A percentile compares a stretch with the other conserved stretches of the same genome.
These are phyloP conservation scores for Teleiodes luculella DNA, from an alignment of 2,888 invertebrate genomes.

Conservation along the genomic window DNA sequence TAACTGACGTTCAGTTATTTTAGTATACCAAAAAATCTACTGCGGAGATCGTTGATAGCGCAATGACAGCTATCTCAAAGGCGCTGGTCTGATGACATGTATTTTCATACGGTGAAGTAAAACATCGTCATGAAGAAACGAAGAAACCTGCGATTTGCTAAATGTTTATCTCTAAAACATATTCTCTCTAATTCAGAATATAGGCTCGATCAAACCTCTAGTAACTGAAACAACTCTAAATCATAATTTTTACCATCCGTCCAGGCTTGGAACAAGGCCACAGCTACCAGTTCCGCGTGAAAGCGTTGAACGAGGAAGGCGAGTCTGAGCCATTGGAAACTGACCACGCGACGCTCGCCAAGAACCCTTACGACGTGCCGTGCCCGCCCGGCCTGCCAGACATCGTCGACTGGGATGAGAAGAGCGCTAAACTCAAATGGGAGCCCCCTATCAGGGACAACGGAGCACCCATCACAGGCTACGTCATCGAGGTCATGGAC, in stretches of 20 bases:
- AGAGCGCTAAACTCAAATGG: slow-evolving; percentile 94
- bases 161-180: too few species aligned
- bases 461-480: slow-evolving; percentile 95
- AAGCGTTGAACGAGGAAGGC: slow-evolving; percentile 97
- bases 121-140: too few species aligned
- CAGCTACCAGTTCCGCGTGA: slow-evolving; percentile 98
- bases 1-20: too few species aligned
- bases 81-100: too few species aligned
- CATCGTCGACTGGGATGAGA: slow-evolving; percentile 93
- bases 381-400: slow-evolving; percentile 94
- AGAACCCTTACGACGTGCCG: slow-evolving; percentile 97
- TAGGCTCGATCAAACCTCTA: too few species aligned
- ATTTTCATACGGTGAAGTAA: too few species aligned
- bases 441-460: slow-evolving; percentile 93
- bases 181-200: too few species aligned
- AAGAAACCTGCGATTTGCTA: too few species aligned
- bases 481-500: slow-evolving; percentile 94
- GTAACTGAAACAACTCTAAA: too few species aligned
- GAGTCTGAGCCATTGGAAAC: slow-evolving; percentile 97
- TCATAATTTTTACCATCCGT: neutral
- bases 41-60: too few species aligned
- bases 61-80: too few species aligned
- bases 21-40: too few species aligned
- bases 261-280: slow-evolving; percentile 94
- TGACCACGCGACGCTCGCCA: slow-evolving; percentile 92